Base-by-base conservation (phyloP, 2,888 invertebrate species). In the Trichacis sp. region DNA sequence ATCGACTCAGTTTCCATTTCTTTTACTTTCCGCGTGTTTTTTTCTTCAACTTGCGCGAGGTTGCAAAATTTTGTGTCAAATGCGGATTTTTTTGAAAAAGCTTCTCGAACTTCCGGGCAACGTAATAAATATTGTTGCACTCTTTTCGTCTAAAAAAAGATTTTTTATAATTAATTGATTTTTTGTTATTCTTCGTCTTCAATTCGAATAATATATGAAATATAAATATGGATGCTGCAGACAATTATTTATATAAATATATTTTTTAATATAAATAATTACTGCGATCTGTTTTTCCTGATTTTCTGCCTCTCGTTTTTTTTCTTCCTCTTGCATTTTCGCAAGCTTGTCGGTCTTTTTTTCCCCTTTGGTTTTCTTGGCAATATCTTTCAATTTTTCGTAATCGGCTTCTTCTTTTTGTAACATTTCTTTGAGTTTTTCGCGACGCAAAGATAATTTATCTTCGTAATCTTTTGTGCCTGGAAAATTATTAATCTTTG, bases 41-140 rank as follows among this genome's bases (percentile, higher is more conserved):
- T 89, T 78, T 90, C 90, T 49, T 83, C 84, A 36, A 90, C 90
- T 81, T 90, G 90, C 70, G 88, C 87, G 47, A 88, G 79, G 67
- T 90, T 89, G 1, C 86, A 83, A 43, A 86, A 81, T 71, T 88
- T 86, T 0, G 86, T 85, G 64, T 90, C 88, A 30, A 85, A 84
- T 0, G 87, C 84, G 9, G 87, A 85, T 36, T 87, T 76, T 65
- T 87, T 85, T 73, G 85, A 5, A 72, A 85, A 1, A 79, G 82
- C 78, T 77, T 88, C 66, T 73, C 88, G 77, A 75, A 88, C 80
- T 80, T 89, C 57, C 78, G 85, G 71, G 84, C 88, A 84, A 1
- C 78, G 77, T 12, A 76, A 72, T 72, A 82, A 76, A 63, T 84
- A 85, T 74, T 86, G 87, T 71, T 86, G 85, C 48, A 84, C 73